A percentile compares a stretch with the other conserved stretches of the same genome.
Conservation (phyloP, 2,888 invertebrate species). For the Ectemnius lituratus region DNA sequence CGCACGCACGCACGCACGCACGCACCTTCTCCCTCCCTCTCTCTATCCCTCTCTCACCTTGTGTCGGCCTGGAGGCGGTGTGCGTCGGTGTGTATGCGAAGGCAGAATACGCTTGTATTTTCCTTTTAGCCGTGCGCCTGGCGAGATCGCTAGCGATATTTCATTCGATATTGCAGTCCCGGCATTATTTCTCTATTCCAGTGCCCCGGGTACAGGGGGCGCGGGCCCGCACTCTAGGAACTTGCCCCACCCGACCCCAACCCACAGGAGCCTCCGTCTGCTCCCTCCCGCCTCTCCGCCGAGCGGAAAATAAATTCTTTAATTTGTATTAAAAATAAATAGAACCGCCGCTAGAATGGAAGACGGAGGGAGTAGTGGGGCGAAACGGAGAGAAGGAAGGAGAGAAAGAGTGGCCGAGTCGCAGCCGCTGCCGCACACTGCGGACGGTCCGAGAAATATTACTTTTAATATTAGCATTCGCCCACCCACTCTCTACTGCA, state of each 20-base stretch:
- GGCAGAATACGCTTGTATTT: conserved; percentile 54
- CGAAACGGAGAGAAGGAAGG: neutral
- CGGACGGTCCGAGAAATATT: conserved; percentile 77
- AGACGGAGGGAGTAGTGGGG: too few species aligned
- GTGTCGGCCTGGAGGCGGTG: too few species aligned
- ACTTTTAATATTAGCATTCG: conserved; percentile 78
- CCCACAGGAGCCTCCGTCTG: conserved; percentile 38
- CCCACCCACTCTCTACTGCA: conserved; percentile 22
- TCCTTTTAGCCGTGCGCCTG: conserved; percentile 53
- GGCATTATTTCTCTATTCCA: conserved; percentile 77
- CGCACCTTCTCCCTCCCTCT: conserved; percentile 21
- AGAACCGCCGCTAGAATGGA: conserved; percentile 50
- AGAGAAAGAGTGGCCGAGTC: conserved; percentile 44
- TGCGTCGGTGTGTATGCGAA: conserved; percentile 16
- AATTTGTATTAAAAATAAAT: conserved; percentile 79
- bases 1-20: conserved; percentile 18
- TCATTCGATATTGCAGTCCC: conserved; percentile 77
- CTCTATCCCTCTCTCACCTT: too few species aligned
- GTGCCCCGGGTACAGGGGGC: conserved; percentile 44
- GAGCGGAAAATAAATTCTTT: conserved; percentile 80
- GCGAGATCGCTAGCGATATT: conserved; percentile 74
- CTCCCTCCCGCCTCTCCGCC: conserved; percentile 41
- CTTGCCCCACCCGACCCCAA: conserved; percentile 2
- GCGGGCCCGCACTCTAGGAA: conserved; percentile 10
- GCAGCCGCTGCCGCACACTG: conserved; percentile 62